These are phyloP conservation scores for Sturnus vulgaris DNA, from an alignment of 2,113 vertebrate genomes.

Conservation along the genomic window DNA sequence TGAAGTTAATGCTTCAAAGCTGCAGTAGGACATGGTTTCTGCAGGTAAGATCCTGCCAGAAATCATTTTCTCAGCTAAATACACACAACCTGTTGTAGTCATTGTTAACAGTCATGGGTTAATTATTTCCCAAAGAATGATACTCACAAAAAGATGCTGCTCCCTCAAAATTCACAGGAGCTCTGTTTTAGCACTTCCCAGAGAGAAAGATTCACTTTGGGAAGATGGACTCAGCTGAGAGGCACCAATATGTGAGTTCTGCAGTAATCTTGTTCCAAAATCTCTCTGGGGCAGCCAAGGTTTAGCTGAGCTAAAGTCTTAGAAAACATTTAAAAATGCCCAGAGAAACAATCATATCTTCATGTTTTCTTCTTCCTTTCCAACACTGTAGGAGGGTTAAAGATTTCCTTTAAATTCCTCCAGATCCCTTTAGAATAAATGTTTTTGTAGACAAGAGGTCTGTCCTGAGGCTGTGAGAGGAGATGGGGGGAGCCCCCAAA, in stretches of 20 bases:
- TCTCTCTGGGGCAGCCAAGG: not conserved
- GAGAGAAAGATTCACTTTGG: not conserved
- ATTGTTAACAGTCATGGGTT: not conserved
- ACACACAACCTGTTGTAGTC: not conserved
- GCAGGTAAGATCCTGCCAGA: not conserved
- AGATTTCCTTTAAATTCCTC: conserved; percentile 84
- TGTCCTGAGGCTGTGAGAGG: not conserved
- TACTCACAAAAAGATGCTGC: not conserved
- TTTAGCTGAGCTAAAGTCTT: not conserved
- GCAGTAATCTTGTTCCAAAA: not conserved
- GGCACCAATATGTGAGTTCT: accelerated
- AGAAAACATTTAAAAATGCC: not conserved
- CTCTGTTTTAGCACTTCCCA: not conserved
- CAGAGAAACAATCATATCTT: not conserved
- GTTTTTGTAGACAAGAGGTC: conserved; percentile 41
- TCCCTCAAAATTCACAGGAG: not conserved
- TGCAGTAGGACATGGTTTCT: not conserved
- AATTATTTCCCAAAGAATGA: not conserved
- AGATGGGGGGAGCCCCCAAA: not conserved
- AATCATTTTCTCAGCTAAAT: not conserved
- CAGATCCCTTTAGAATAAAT: conserved; percentile 80
- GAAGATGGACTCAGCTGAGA: not conserved
- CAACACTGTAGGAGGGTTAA: conserved; percentile 61
- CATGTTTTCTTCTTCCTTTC: conserved; percentile 64
- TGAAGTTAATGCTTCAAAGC: not conserved